phyloP scores from a whole-genome alignment of 2,113 vertebrate species.

The Vulpes ferrilata region DNA sequence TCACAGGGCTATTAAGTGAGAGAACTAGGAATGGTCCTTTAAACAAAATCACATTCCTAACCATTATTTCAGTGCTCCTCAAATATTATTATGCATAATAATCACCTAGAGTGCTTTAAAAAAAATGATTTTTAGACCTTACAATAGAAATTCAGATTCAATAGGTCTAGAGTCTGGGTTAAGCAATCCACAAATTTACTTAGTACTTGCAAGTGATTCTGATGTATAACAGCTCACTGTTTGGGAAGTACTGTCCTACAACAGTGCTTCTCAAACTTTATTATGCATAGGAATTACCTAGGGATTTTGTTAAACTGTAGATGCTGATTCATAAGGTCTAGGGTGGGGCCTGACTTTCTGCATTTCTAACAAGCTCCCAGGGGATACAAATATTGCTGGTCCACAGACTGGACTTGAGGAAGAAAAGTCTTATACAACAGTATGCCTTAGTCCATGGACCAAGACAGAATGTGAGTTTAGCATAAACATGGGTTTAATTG shows the following conservation, averaged over 20 bases:
- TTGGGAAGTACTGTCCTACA: neutral
- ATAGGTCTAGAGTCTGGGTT: neutral
- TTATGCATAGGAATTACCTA: neutral
- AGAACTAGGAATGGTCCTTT: neutral
- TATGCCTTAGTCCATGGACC: neutral
- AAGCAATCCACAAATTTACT: neutral
- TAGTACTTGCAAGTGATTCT: neutral
- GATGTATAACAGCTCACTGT: neutral
- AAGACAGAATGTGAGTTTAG: neutral
- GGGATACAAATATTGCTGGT: neutral
- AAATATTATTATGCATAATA: conserved; percentile 19
- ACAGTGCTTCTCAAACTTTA: conserved; percentile 22
- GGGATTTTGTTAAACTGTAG: neutral
- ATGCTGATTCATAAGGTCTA: neutral
- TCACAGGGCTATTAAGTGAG: neutral
- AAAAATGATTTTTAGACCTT: neutral
- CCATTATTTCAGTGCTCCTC: neutral
- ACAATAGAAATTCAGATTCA: conserved; percentile 16
- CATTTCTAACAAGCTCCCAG: conserved; percentile 13
- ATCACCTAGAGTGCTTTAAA: neutral
- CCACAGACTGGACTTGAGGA: neutral
- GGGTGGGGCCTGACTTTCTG: neutral
- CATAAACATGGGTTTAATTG: neutral
- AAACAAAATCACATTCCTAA: neutral
- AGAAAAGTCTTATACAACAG: neutral